These are phyloP conservation scores for Eustalomyia histrio DNA, from an alignment of 2,888 invertebrate species.

Conservation along the genomic window DNA sequence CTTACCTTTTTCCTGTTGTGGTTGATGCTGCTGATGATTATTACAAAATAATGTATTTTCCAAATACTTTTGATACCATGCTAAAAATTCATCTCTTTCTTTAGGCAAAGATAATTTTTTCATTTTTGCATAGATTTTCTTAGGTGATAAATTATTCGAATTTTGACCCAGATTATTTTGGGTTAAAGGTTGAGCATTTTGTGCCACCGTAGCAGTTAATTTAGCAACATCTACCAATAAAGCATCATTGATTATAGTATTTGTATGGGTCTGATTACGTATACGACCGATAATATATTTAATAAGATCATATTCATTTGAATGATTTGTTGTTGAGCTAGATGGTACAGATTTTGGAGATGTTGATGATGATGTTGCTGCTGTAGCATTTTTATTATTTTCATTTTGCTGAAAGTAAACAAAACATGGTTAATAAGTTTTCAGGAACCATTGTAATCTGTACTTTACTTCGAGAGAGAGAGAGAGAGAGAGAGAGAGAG, in stretches of 20 bases:
- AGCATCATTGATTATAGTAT: slow-evolving; percentile 75
- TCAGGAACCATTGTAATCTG: too few relatives aligned
- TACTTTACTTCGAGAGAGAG: too few relatives aligned
- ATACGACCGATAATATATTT: slow-evolving; percentile 77
- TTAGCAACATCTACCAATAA: slow-evolving; percentile 76
- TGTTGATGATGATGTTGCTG: slow-evolving; percentile 40
- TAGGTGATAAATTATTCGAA: slow-evolving; percentile 74
- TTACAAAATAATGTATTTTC: slow-evolving; percentile 71
- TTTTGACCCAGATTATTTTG: slow-evolving; percentile 63
- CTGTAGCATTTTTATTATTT: slow-evolving; percentile 38
- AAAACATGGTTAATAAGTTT: neutral
- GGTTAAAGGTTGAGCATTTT: slow-evolving; percentile 67
- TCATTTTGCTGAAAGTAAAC: slow-evolving; percentile 51
- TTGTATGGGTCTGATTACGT: slow-evolving; percentile 75
- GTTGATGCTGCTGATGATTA: slow-evolving; percentile 39
- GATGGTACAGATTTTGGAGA: slow-evolving; percentile 60
- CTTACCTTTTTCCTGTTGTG: slow-evolving; percentile 40
- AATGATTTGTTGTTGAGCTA: slow-evolving; percentile 17
- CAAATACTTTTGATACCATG: slow-evolving; percentile 76
- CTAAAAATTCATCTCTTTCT: slow-evolving; percentile 75
- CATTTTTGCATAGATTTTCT: slow-evolving; percentile 77
- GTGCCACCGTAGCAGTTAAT: slow-evolving; percentile 75
- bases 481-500: too few relatives aligned
- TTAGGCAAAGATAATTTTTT: slow-evolving; percentile 74
- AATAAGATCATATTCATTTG: slow-evolving; percentile 72